Evolutionary conservation across 2,888 invertebrate species (phyloP).

Genomic region (Leistus spinibarbis): DNA sequence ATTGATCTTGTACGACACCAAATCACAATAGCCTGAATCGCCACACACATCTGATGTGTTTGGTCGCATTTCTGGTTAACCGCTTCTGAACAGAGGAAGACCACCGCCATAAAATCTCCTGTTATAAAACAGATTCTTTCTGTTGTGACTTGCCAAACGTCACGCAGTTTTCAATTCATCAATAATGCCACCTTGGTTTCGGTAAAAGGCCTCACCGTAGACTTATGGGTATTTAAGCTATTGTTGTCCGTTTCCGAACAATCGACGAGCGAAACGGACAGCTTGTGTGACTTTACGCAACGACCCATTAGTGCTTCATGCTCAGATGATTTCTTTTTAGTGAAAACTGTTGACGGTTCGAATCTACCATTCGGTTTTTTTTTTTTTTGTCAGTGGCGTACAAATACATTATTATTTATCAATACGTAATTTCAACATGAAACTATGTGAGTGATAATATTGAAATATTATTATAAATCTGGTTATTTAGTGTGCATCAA

Average conservation of each 20-base stretch:
- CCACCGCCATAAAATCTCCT: slow-evolving; percentile 4
- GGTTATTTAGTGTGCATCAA: no score
- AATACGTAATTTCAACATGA: no score
- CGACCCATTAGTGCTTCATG: slow-evolving; percentile 25
- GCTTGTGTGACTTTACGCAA: slow-evolving; percentile 11
- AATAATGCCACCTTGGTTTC: not conserved
- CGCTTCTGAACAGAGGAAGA: not conserved
- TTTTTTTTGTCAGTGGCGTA: slow-evolving; percentile 17
- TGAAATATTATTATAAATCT: no score
- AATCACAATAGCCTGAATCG: not conserved
- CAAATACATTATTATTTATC: not conserved
- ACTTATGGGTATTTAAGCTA: slow-evolving; percentile 22
- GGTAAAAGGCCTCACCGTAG: not conserved
- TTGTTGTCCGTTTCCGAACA: slow-evolving; percentile 14
- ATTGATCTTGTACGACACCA: slow-evolving; percentile 21
- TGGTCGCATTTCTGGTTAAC: slow-evolving; percentile 1
- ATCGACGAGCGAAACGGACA: slow-evolving; percentile 15
- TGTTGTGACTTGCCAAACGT: slow-evolving; percentile 30
- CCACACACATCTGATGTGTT: not conserved
- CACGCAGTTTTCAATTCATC: slow-evolving; percentile 20
- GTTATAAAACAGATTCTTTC: not conserved
- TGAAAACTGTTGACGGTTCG: not conserved
- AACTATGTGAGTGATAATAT: no score
- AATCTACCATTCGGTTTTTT: slow-evolving; percentile 2
- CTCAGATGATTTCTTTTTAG: slow-evolving; percentile 21